Conservation (phyloP, 2,113 vertebrate species). For the Galeopterus variegatus region DNA sequence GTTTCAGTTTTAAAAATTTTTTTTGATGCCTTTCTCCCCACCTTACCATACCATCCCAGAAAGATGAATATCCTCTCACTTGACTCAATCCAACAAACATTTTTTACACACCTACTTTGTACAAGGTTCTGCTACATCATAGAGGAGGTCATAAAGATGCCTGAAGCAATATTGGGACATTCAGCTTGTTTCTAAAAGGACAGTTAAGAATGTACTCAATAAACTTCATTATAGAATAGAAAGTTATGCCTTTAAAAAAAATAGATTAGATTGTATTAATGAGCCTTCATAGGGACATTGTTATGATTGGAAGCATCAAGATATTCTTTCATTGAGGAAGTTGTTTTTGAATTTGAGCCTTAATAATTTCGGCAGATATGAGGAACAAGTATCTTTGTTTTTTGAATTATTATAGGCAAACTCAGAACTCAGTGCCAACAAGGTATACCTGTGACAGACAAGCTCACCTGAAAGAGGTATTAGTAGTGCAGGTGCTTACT, state of each 20-base stretch:
- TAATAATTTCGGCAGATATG: background rate
- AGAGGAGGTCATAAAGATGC: background rate
- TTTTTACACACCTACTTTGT: background rate
- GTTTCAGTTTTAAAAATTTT: slow-evolving; percentile 7
- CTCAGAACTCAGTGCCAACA: slow-evolving; percentile 77
- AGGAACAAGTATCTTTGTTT: slow-evolving; percentile 34
- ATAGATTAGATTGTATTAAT: background rate
- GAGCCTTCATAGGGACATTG: background rate
- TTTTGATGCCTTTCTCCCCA: background rate
- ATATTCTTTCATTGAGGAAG: background rate
- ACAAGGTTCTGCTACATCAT: background rate
- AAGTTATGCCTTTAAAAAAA: slow-evolving; percentile 54
- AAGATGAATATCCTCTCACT: background rate
- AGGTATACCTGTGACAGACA: slow-evolving; percentile 58
- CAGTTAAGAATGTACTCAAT: background rate
- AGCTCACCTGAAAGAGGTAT: slow-evolving; percentile 74
- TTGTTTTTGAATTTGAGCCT: background rate
- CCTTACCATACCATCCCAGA: background rate
- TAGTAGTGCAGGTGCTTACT: background rate
- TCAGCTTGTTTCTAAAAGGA: background rate
- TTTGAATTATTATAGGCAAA: slow-evolving; percentile 72
- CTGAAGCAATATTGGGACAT: background rate
- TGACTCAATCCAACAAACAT: background rate
- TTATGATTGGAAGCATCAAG: background rate
- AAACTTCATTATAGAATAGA: background rate